Evolutionary conservation across 2,113 vertebrate genomes (phyloP).

Genomic region (Romanogobio albipinnatus): DNA sequence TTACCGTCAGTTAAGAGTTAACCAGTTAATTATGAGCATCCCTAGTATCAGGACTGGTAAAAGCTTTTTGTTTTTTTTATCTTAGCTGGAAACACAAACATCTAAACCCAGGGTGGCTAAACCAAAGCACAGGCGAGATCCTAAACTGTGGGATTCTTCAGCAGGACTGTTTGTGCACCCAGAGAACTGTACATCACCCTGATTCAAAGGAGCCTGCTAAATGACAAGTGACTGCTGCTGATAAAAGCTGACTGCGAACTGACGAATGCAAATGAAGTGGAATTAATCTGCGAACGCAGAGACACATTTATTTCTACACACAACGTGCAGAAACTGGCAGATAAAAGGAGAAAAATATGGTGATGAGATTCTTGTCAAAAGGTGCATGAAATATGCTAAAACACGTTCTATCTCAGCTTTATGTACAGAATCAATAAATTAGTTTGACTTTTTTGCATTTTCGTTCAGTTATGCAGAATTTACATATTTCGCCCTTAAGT

Average conservation of each 20-base stretch:
- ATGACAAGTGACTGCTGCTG: conserved; percentile 30
- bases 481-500: not conserved
- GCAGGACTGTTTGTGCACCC: conserved; percentile 16
- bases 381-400: not conserved
- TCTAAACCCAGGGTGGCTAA: not conserved
- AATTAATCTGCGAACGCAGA: conserved; percentile 19
- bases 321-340: not conserved
- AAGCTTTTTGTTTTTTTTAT: not conserved
- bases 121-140: not conserved
- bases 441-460: not conserved
- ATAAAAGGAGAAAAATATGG: not conserved
- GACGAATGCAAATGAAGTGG: conserved; percentile 27
- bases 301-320: conserved; percentile 14
- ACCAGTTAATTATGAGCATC: too few species aligned
- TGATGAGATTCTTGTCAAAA: conserved; percentile 17
- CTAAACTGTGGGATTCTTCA: not conserved
- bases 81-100: not conserved
- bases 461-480: not conserved
- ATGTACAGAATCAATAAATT: not conserved
- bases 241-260: conserved; percentile 9
- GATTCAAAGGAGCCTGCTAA: conserved; percentile 24
- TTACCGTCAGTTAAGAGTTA: too few species aligned
- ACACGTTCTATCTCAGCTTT: not conserved
- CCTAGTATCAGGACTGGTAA: not conserved
- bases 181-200: conserved; percentile 5